A percentile compares a stretch with the other conserved stretches of the same genome.
Conservation (phyloP, 2,797 vertebrate species). For the Craterocephalus amniculus region DNA sequence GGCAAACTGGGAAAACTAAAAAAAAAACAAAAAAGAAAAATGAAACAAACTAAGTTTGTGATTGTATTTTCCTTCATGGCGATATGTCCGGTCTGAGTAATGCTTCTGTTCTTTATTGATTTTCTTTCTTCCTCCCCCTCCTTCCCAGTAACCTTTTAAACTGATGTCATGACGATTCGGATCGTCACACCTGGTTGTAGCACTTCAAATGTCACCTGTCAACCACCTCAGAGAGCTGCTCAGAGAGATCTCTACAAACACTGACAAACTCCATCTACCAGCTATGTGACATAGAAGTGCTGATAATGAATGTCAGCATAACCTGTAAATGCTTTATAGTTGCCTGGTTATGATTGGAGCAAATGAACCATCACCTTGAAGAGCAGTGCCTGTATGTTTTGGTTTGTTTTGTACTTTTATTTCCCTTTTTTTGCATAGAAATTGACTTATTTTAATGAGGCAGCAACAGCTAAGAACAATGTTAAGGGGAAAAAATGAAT, state of each 20-base stretch:
- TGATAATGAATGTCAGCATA: conserved; percentile 3
- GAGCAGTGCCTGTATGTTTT: conserved; percentile 25
- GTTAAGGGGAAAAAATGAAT: conserved; percentile 6
- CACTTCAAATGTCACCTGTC: not conserved
- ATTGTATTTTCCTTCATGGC: conserved; percentile 43
- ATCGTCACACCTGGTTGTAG: not conserved
- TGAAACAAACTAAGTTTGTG: conserved; percentile 18
- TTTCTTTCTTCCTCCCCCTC: not conserved
- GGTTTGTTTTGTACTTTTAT: conserved; percentile 7
- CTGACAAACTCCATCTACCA: not conserved
- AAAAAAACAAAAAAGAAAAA: conserved; percentile 1
- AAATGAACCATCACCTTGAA: not conserved
- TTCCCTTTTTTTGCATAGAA: conserved; percentile 7
- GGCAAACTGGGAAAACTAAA: conserved; percentile 13
- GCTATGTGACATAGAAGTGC: not conserved
- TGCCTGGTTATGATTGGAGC: not conserved
- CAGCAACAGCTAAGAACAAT: conserved; percentile 17
- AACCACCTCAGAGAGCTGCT: not conserved
- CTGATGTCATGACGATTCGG: conserved; percentile 13
- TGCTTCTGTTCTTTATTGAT: not conserved
- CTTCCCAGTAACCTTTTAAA: conserved; percentile 1
- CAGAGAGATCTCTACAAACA: not conserved
- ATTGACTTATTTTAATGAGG: not conserved
- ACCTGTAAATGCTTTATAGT: conserved; percentile 6
- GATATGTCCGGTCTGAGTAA: conserved; percentile 18